Conservation (phyloP, 2,113 vertebrate genomes). For the Dipodomys ordii region DNA sequence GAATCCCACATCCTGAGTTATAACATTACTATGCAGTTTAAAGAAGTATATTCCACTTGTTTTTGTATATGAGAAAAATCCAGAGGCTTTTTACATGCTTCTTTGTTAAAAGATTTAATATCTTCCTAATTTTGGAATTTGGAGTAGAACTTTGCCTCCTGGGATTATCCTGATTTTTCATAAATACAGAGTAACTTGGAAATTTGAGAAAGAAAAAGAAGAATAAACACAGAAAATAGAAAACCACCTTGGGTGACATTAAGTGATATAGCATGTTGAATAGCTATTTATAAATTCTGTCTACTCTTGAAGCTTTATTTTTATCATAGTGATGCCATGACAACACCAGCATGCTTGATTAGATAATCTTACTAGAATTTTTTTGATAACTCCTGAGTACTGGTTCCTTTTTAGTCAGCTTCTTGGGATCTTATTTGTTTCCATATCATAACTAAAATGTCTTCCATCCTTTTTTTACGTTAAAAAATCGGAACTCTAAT, state of each 20-base stretch:
- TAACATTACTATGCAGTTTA: background rate
- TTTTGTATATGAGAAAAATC: background rate
- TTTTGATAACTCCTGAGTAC: background rate
- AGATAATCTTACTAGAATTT: background rate
- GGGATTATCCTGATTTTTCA: background rate
- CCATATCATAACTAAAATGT: background rate
- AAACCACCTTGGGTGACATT: background rate
- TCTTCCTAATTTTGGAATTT: constrained; percentile 13
- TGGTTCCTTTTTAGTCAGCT: background rate
- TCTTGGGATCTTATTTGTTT: background rate
- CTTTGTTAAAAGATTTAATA: background rate
- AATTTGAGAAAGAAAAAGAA: background rate
- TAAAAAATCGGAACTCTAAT: background rate
- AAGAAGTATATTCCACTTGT: constrained; percentile 17
- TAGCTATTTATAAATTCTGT: too few relatives aligned
- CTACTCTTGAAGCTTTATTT: too few relatives aligned
- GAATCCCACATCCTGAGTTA: background rate
- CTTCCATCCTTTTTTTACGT: background rate
- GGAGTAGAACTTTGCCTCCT: background rate
- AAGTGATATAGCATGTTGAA: background rate
- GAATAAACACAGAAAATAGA: background rate
- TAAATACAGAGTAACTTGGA: background rate
- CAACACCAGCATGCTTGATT: background rate
- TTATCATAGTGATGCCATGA: background rate
- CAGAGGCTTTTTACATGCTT: background rate